Conservation (phyloP, 2,888 invertebrate species). For the Lepidocyrtinus sp. region DNA sequence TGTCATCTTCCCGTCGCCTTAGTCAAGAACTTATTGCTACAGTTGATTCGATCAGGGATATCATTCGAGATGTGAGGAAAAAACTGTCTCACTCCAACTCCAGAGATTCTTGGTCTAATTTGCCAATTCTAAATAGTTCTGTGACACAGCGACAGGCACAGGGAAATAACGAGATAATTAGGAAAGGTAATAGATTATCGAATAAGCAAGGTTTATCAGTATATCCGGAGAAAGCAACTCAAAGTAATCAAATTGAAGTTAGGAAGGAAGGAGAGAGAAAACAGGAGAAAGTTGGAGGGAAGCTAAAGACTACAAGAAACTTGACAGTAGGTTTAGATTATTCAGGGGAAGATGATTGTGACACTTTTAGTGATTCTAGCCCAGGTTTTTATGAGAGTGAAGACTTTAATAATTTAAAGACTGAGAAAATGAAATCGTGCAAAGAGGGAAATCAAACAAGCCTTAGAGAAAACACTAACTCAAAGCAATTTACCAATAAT, state of each 20-base stretch:
- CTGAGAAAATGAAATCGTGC: not conserved
- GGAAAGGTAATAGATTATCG: no score
- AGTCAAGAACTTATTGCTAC: slow-evolving; percentile 64
- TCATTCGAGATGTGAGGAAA: slow-evolving; percentile 60
- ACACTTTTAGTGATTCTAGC: no score
- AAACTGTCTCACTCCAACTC: slow-evolving; percentile 43
- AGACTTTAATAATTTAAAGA: not conserved
- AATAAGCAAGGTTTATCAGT: no score
- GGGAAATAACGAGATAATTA: no score
- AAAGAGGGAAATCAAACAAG: not conserved
- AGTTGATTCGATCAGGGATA: slow-evolving; percentile 64
- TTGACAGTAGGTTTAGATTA: no score
- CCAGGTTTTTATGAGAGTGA: not conserved
- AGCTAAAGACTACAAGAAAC: no score
- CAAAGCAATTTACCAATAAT: not conserved
- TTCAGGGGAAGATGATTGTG: no score
- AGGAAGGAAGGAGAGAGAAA: no score
- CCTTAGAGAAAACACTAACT: not conserved
- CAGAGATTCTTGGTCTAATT: slow-evolving; percentile 62
- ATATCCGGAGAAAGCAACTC: no score
- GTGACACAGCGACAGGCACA: not conserved
- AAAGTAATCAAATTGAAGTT: no score
- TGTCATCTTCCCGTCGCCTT: slow-evolving; percentile 47
- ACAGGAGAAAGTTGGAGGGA: no score
- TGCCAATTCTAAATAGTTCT: slow-evolving; percentile 23